These are phyloP conservation scores for Aleadryas rufinucha DNA, from an alignment of 2,113 vertebrate genomes.

Conservation along the genomic window DNA sequence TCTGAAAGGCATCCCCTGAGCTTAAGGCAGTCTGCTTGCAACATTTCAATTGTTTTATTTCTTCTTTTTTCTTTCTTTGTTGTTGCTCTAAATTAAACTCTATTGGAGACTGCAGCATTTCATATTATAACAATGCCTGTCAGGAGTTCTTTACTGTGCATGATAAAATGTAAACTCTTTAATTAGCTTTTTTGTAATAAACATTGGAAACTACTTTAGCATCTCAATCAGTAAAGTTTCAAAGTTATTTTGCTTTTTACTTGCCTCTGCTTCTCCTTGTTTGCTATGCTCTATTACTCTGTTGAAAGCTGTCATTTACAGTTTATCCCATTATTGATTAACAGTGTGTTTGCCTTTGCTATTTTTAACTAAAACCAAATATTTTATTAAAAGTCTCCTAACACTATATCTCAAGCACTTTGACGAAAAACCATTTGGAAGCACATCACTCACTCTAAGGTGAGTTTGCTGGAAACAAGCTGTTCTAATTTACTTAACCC, in stretches of 20 bases:
- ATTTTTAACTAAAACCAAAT: background rate
- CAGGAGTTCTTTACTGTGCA: constrained; percentile 34
- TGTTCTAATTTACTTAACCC: background rate
- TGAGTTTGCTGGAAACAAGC: background rate
- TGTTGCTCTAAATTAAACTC: constrained; percentile 54
- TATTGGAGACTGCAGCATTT: constrained; percentile 33
- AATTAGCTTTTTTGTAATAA: constrained; percentile 55
- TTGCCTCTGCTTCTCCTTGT: background rate
- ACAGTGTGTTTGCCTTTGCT: background rate
- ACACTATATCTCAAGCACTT: background rate
- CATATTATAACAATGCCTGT: constrained; percentile 32
- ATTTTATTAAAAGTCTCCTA: background rate
- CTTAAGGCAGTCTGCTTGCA: background rate
- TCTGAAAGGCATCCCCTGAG: constrained; percentile 18
- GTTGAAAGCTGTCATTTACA: constrained; percentile 22
- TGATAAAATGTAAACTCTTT: constrained; percentile 54
- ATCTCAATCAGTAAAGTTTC: constrained; percentile 40
- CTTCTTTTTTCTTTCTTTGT: constrained; percentile 1
- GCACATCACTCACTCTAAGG: background rate
- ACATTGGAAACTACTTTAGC: constrained; percentile 7
- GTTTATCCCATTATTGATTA: background rate
- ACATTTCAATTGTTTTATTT: constrained; percentile 27
- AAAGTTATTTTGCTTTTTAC: background rate
- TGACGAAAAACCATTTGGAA: background rate
- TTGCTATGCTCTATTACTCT: background rate